Evolutionary conservation across 2,113 vertebrate genomes (phyloP), one percentile per base, ranked within the genome.

Genomic region (Bagarius yarrelli): DNA sequence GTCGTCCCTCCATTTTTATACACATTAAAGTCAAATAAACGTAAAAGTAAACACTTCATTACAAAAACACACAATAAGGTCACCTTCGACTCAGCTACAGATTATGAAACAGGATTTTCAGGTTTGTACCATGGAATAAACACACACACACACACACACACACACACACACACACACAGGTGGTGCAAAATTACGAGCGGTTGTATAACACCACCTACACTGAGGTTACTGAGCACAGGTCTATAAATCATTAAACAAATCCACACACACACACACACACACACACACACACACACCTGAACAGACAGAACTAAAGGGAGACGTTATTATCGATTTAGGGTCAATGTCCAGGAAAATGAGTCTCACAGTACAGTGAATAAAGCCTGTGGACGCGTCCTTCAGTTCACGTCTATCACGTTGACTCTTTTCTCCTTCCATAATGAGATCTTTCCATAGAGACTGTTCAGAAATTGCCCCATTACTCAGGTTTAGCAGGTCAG

Each of bases 171-270:
- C 75, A 47, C 57, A 50, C 57, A 23, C 4, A n/a, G 4, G 0
- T 14, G 55, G 72, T 75, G 71, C 18, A 75, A 23, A 53, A 40
- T 75, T 75, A 75, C 72, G 32, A 15, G 30, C 13, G 30, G 72
- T 36, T 74, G 72, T 74, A 74, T 74, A 74, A 74, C 1, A 21
- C 21, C 30, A 56, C 52, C 14, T 36, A 56, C 71, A 74, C 71
- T n/a, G 72, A 57, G 72, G 72, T 57, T 53, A 75, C 72, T 56
- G 72, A 75, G 72, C 72, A 57, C 72, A 57, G 71, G 30, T 75
- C 72, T 75, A 75, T 75, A 75, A 75, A 75, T 75, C 72, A 75
- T 75, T 75, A 56, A 74, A 74, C 8, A 19, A 4, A 23, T 9
- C 1, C 19, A 9, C 25, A 2, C 18, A 11, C 0, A 11, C 9